Conservation (phyloP, 2,113 vertebrate genomes). For the Heloderma charlesbogerti region DNA sequence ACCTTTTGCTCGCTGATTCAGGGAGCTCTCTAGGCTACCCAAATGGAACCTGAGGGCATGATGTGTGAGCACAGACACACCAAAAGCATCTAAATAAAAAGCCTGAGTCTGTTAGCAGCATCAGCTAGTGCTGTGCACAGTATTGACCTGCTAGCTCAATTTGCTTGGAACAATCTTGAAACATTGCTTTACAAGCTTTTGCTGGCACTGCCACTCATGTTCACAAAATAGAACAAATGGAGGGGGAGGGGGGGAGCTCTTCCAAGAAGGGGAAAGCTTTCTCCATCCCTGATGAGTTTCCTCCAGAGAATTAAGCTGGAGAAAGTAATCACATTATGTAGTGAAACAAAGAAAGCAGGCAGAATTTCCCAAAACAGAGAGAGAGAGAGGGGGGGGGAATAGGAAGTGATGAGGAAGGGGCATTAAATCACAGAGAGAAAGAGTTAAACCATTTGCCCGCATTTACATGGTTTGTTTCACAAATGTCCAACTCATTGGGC, state of each 20-base stretch:
- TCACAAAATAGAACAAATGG: conserved; percentile 37
- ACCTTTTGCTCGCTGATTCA: neutral
- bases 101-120: neutral
- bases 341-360: conserved; percentile 27
- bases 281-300: conserved; percentile 35
- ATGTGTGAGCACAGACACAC: rapidly evolving
- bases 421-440: conserved; percentile 50
- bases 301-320: conserved; percentile 29
- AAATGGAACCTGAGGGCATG: rapidly evolving
- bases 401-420: neutral
- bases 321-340: conserved; percentile 34
- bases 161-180: neutral
- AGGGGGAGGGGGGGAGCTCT: neutral
- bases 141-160: neutral
- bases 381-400: neutral
- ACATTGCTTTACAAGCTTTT: conserved; percentile 29
- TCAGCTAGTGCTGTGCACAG: neutral
- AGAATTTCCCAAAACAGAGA: neutral
- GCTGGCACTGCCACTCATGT: rapidly evolving
- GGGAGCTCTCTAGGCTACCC: no score
- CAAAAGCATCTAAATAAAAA: neutral
- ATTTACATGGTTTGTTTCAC: conserved; percentile 86
- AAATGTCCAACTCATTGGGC: conserved; percentile 82
- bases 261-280: neutral
- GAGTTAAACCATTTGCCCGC: conserved; percentile 83